Percentiles rank a stretch among this genome's conserved stretches.
Conservation (phyloP, 2,113 vertebrate genomes). For the Turdus rufiventris region DNA sequence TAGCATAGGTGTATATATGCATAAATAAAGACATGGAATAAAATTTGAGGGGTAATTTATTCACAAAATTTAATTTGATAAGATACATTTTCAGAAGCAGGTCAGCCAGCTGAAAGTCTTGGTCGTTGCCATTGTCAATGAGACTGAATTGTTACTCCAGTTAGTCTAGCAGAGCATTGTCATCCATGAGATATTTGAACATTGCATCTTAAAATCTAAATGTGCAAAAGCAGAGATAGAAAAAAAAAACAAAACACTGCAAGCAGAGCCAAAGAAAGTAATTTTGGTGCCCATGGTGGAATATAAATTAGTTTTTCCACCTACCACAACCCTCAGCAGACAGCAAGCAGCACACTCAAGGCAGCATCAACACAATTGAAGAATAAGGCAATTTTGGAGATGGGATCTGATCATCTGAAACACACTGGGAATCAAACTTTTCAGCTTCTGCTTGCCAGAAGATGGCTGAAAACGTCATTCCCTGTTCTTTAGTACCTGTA, state of each 20-base stretch:
- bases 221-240: not conserved
- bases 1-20: not conserved
- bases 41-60: not conserved
- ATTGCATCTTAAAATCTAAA: not conserved
- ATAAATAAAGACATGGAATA: not conserved
- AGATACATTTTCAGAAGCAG: not conserved
- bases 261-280: not conserved
- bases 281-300: not conserved
- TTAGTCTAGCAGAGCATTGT: not conserved
- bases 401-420: not conserved
- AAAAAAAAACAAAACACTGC: not conserved
- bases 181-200: not conserved
- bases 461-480: not conserved
- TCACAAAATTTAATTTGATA: not conserved
- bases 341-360: not conserved
- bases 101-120: not conserved
- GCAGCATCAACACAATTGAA: not conserved
- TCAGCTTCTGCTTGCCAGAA: not conserved
- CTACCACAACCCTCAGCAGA: not conserved
- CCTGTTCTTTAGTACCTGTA: not conserved
- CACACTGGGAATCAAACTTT: not conserved
- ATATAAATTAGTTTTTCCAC: not conserved
- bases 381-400: not conserved
- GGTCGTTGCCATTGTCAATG: not conserved
- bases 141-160: not conserved